Evolutionary conservation across 1,140 invertebrate species (phyloP), one percentile per base, ranked within the genome.

Genomic region (Platyura marginata): DNA sequence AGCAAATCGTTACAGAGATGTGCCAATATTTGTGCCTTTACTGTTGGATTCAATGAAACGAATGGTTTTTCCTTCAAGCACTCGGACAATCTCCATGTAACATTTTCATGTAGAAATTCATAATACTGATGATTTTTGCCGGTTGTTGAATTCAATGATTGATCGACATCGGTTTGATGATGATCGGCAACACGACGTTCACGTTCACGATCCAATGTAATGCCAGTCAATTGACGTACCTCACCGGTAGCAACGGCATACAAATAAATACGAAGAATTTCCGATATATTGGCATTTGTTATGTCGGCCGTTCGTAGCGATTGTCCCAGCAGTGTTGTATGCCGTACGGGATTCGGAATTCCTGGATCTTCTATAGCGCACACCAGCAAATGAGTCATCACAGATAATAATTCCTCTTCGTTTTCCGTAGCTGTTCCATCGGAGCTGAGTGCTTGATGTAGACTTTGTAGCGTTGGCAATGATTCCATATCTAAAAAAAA

Each of bases 311-410:
- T 87, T 21, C 85, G 77, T 4, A 95, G 67, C 47, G 86, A 90
- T 59, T 95, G 90, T 0, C 86, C 86, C 1, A 95, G 65, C 3
- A 86, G 70, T 0, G 89, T 94, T 0, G 84, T 84, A 53, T 90
- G 83, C 4, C 84, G 64, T 0, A 81, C 80, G 0, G 83, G 82
- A 57, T 89, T 87, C 0, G 88, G 87, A 21, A 95, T 85, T 1
- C 92, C 91, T 1, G 91, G 90, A 66, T 96, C 91, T 64, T 92
- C 79, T 40, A 97, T 89, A 29, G 89, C 90, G 60, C 88, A 90
- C 1, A 90, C 81, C 5, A 95, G 63, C 1, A 96, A 63, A 63
- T 93, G 88, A 4, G 83, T 86, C 61, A 94, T 75, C 6, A 95
- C 79, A 16, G 81, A 86, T 13, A 93, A 54, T 41, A 93, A 62